Percentiles rank a stretch among this genome's conserved stretches.
Conservation (phyloP, 2,113 vertebrate genomes). For the Microcebus lehilahytsara region DNA sequence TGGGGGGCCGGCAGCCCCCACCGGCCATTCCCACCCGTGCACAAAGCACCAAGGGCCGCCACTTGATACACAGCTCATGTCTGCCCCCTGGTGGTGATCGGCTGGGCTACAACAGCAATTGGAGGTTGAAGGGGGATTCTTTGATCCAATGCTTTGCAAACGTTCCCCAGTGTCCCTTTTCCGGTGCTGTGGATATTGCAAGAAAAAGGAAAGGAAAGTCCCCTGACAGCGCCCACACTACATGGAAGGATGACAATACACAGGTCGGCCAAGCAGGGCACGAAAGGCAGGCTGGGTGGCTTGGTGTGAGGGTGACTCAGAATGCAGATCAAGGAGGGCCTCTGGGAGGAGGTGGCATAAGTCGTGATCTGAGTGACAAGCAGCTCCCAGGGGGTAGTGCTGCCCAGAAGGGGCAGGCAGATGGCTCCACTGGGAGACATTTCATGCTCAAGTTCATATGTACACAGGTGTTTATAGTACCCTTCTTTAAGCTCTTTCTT, state of each 20-base stretch:
- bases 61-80: not conserved
- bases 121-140: accelerated
- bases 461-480: not conserved
- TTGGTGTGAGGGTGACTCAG: not conserved
- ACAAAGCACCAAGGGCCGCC: not conserved
- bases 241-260: not conserved
- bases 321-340: not conserved
- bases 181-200: accelerated
- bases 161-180: accelerated
- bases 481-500: not conserved
- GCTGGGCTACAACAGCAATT: not conserved
- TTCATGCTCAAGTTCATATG: not conserved
- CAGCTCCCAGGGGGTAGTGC: not conserved
- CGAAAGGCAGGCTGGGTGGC: not conserved
- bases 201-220: not conserved
- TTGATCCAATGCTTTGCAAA: too few species aligned
- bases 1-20: not conserved
- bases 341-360: not conserved
- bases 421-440: not conserved
- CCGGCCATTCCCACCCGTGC: accelerated
- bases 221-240: not conserved
- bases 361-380: not conserved
- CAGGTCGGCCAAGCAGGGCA: not conserved
- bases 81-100: not conserved
- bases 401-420: accelerated